Base-by-base conservation (phyloP, 1,140 invertebrate species). In the Plectrocnemia conspersa region DNA sequence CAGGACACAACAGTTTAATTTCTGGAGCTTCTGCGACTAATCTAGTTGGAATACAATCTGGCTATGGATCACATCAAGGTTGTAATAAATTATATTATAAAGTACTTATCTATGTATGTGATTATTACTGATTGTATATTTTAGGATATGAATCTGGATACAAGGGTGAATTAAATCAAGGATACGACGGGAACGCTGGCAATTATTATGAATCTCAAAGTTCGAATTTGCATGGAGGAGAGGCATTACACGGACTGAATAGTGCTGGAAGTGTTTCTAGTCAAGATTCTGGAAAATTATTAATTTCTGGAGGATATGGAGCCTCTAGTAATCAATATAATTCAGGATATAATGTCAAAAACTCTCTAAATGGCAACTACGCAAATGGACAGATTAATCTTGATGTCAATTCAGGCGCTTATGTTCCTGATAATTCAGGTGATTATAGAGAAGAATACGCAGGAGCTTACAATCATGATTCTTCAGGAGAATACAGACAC, bases 21-120 rank as follows among this genome's bases (percentile, higher is more conserved):
- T 74, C 72, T 10, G 73, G 72, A 19, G 74, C 73, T 2, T 64
- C 71, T 4, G 55, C 72, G 2, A 61, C 70, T 57, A 76, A 75
- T 53, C 62, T 72, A 2, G 70, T 74, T 16, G 72, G 72, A n/a
- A 69, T 76, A 15, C 73, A 75, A 57, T 59, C 62, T 15, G 67
- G 71, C 22, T 69, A 66, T 60, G 64, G 74, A 11, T 64, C 65
- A 3, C 64, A 66, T 21, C 59, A 64, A 3, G 69, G 71, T 24
- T 61, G 64, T 16, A 59, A 68, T 16, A 42, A 35, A 27, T n/a
- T n/a, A n/a, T n/a, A n/a, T n/a, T n/a, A n/a, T n/a, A n/a, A n/a
- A n/a, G n/a, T n/a, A n/a, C n/a, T n/a, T 29, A 29, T 29, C 7
- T 29, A 7, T 38, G 6, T 16, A 38, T 7, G 35, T 38, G 2